Percentiles rank a stretch among this genome's conserved stretches.
Conservation (phyloP, 2,888 invertebrate genomes). For the Chymomyza fuscimana region DNA sequence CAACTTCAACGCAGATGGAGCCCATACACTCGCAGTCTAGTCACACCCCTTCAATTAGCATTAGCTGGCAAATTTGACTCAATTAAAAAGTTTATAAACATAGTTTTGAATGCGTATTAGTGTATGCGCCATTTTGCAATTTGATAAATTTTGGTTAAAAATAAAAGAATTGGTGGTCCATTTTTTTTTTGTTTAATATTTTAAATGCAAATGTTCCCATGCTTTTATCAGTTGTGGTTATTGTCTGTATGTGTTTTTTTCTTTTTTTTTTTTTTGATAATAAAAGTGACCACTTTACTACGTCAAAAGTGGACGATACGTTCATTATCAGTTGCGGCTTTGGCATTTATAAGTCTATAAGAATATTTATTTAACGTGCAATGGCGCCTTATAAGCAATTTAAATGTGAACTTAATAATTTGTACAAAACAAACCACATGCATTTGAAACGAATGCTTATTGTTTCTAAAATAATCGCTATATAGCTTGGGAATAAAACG, state of each 20-base stretch:
- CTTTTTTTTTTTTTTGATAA: constrained; percentile 33
- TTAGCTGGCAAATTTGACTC: constrained; percentile 41
- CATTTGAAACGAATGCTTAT: neutral
- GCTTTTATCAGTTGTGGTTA: constrained; percentile 30
- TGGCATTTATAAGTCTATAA: neutral
- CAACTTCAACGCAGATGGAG: constrained; percentile 32
- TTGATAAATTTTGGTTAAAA: constrained; percentile 1
- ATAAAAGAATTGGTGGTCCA: neutral
- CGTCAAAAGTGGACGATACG: constrained; percentile 46
- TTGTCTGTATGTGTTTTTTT: constrained; percentile 19
- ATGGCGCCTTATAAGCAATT: constrained; percentile 41
- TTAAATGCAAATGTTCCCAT: constrained; percentile 39
- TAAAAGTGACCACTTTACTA: constrained; percentile 49
- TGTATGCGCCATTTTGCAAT: constrained; percentile 46
- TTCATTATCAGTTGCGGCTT: constrained; percentile 30
- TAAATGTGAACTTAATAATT: neutral
- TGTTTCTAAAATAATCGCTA: neutral
- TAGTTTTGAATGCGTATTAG: neutral
- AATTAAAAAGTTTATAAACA: constrained; percentile 33
- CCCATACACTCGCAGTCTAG: constrained; percentile 27
- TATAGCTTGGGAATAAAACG: neutral
- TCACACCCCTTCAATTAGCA: constrained; percentile 70
- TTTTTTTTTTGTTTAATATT: neutral
- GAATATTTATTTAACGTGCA: constrained; percentile 38
- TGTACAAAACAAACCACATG: neutral